Base-by-base conservation (phyloP, 2,888 invertebrate species). In the Dicyrtoma fusca region DNA sequence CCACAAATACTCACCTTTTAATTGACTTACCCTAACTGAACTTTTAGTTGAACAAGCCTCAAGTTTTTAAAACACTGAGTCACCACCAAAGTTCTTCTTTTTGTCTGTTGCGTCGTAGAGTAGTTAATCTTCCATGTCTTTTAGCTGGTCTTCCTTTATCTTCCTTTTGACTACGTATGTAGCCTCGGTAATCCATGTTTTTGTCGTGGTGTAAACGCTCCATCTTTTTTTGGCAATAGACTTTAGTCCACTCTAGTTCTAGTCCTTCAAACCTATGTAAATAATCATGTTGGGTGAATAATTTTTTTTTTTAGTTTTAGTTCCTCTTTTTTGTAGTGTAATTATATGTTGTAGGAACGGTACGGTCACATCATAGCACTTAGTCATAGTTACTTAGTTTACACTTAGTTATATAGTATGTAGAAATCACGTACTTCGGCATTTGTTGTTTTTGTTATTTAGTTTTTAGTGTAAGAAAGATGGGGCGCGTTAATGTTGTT, bases 41-140 rank as follows among this genome's bases (percentile, higher is more conserved):
- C 26, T n/a, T 57, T 23, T 55, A 17, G 1, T 57, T 57, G n/a
- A 57, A 34, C 3, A 34, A 34, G 34, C 34, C 34, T 34, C 57
- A 57, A 25, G 26, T 57, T 21, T n/a, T 53, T 17, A 23, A 23
- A 53, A 11, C 53, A 23, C 23, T 23, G 21, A 8, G 34, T 34
- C 34, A 34, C 34, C 34, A 34, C n/a, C n/a, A 57, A 25, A 57
- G 6, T n/a, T 57, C 57, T 57, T 57, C 57, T 57, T 49, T 57
- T 57, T 57, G 57, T 14, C n/a, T 25, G 57, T n/a, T 57, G 57
- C 23, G 57, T 23, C 26, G 57, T 57, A 25, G 23, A 17, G 26
- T 21, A 57, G 23, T 23, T 23, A 23, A 26, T 10, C 23, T 57
- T 57, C 26, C 25, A 11, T 57, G n/a, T 57, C n/a, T 21, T 23